phyloP scores from a whole-genome alignment of 2,888 invertebrate genomes.

The Physocephala rufipes region DNA sequence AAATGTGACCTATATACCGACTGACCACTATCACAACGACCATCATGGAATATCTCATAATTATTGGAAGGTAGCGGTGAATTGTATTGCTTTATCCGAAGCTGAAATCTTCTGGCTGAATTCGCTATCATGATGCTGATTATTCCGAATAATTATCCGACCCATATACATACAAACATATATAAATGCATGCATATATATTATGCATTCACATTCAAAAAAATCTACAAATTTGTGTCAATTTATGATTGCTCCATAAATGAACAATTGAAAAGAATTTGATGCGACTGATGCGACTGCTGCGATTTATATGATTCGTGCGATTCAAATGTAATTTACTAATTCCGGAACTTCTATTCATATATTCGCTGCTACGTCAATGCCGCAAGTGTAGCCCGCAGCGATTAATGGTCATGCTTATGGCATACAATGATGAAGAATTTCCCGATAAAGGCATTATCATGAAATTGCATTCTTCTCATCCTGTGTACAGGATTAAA shows the following conservation, averaged over 20 bases:
- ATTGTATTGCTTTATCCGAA: too few species aligned
- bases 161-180: neutral
- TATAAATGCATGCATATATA: too few species aligned
- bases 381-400: neutral
- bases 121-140: constrained; percentile 12
- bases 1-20: too few species aligned
- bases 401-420: neutral
- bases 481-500: constrained; percentile 37
- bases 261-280: constrained; percentile 13
- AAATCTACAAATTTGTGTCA: constrained; percentile 18
- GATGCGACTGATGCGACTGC: neutral
- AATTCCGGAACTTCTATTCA: neutral
- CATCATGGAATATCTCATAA: too few species aligned
- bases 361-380: neutral
- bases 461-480: constrained; percentile 40
- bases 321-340: neutral
- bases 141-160: constrained; percentile 27
- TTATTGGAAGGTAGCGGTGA: too few species aligned
- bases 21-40: too few species aligned
- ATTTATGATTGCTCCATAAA: constrained; percentile 29
- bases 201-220: constrained; percentile 10
- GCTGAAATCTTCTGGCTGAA: neutral
- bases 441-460: constrained; percentile 40
- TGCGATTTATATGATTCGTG: neutral
- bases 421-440: constrained; percentile 1